phyloP scores from a whole-genome alignment of 2,113 vertebrate genomes.

The Alosa alosa region DNA sequence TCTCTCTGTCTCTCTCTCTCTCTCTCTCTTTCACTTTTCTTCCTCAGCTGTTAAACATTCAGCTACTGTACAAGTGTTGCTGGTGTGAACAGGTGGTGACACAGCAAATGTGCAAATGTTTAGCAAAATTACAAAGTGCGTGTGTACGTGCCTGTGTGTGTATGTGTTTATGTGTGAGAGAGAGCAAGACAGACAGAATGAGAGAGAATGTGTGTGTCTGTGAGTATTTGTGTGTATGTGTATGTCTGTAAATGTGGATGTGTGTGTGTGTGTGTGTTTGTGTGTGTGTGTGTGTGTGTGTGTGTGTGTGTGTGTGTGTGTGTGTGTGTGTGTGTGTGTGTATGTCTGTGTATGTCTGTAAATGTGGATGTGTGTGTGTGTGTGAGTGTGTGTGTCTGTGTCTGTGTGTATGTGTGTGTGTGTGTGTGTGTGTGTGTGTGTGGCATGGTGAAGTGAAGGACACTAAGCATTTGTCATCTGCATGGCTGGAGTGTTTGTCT shows the following conservation, averaged over 20 bases:
- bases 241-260: background rate
- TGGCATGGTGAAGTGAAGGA: background rate
- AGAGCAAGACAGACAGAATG: too few species aligned
- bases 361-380: too few species aligned
- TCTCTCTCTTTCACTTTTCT: background rate
- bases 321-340: conserved; percentile 16
- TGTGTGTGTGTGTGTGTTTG: background rate
- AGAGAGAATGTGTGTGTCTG: background rate
- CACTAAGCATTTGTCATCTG: background rate
- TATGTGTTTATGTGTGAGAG: conserved; percentile 35
- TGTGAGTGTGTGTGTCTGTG: background rate
- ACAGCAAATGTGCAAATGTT: conserved; percentile 18
- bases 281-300: background rate
- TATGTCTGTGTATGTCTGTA: too few species aligned
- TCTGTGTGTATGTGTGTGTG: background rate
- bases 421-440: background rate
- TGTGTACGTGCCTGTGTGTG: conserved; percentile 18
- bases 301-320: conserved; percentile 18
- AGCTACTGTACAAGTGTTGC: conserved; percentile 46
- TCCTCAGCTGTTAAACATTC: conserved; percentile 1
- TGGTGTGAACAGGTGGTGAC: conserved; percentile 12
- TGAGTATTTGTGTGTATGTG: background rate
- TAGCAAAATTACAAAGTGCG: conserved; percentile 28
- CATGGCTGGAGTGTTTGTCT: background rate
- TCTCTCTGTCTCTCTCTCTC: conserved; percentile 7